Evolutionary conservation across 2,888 invertebrate species (phyloP).

Genomic region (Acanthosepion lycidas): DNA sequence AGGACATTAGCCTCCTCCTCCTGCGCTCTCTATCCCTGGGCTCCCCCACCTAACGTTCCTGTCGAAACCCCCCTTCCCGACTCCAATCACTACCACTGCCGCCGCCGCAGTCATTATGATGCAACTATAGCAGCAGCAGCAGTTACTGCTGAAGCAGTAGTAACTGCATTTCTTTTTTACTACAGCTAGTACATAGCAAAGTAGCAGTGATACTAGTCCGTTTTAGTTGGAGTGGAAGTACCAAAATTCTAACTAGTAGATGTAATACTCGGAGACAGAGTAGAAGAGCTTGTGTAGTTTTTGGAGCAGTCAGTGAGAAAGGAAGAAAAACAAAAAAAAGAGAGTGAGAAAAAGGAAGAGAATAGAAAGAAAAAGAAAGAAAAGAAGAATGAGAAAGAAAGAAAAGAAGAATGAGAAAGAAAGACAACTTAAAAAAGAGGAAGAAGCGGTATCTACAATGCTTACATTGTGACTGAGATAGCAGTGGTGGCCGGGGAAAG

Average conservation of each 20-base stretch:
- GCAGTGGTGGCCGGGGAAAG: neutral
- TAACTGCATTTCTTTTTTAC: neutral
- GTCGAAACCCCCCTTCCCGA: neutral
- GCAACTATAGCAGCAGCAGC: neutral
- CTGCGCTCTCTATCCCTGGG: neutral
- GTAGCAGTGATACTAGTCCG: neutral
- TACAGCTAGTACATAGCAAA: neutral
- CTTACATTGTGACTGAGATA: too few species aligned
- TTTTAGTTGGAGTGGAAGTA: constrained; percentile 25
- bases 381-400: neutral
- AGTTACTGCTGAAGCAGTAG: neutral
- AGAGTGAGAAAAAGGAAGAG: neutral
- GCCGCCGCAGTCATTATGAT: neutral
- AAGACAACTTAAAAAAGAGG: too few species aligned
- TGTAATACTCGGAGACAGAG: neutral
- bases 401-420: neutral
- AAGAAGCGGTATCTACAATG: too few species aligned
- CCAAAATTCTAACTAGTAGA: neutral
- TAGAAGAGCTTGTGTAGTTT: neutral
- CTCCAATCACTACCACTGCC: neutral
- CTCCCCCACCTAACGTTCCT: neutral
- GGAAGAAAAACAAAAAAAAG: neutral
- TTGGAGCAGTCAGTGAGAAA: neutral
- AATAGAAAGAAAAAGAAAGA: neutral
- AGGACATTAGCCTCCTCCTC: neutral